Percentiles rank a stretch among this genome's conserved stretches.
These are phyloP conservation scores for Platycnemis pennipes DNA, from an alignment of 2,888 invertebrate species.

Conservation along the genomic window DNA sequence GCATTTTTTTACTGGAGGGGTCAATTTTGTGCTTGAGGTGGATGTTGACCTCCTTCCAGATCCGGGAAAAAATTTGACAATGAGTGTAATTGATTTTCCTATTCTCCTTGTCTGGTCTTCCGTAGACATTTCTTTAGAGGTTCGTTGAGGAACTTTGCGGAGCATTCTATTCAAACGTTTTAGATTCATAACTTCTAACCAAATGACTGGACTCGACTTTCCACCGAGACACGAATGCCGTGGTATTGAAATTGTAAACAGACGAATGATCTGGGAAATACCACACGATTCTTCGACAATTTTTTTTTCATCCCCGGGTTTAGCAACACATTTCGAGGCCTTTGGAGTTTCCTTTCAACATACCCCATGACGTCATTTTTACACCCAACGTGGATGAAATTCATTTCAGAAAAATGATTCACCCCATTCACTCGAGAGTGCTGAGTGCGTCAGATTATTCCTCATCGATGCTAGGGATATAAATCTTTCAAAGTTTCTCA, in stretches of 20 bases:
- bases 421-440: background rate
- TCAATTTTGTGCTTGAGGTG: no score
- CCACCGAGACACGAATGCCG: no score
- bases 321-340: background rate
- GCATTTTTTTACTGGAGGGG: no score
- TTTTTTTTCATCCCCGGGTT: background rate
- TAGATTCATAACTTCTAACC: no score
- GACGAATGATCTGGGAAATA: background rate
- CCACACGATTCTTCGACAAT: background rate
- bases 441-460: background rate
- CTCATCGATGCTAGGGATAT: background rate
- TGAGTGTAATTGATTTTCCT: no score
- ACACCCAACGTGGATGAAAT: conserved; percentile 3
- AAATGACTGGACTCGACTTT: no score
- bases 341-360: background rate
- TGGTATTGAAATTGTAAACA: background rate
- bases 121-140: no score
- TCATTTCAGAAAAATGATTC: background rate
- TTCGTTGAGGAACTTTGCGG: no score
- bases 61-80: no score
- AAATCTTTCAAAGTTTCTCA: background rate
- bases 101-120: no score
- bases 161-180: no score
- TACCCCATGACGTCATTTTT: background rate
- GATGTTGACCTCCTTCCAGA: no score